phyloP scores from a whole-genome alignment of 1,140 invertebrate species.

The Zaprionus lachaisei region DNA sequence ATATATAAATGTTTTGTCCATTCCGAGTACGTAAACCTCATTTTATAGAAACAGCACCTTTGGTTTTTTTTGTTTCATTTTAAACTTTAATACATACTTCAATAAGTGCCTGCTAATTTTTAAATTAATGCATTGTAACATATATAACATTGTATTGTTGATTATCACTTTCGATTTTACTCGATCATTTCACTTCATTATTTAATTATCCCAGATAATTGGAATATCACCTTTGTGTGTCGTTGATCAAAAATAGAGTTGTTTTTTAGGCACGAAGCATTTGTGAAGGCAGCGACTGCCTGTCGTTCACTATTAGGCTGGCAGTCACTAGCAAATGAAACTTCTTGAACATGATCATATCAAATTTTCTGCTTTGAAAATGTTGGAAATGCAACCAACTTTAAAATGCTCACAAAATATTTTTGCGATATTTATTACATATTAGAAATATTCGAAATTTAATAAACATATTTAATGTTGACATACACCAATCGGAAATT shows the following conservation, averaged over 20 bases:
- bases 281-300: conserved; percentile 17
- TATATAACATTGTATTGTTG: not conserved
- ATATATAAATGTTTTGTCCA: not conserved
- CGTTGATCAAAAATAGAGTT: too few species aligned
- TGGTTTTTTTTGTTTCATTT: not conserved
- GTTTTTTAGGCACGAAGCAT: conserved; percentile 37
- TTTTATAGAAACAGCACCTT: too few species aligned
- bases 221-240: too few species aligned
- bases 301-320: conserved; percentile 25
- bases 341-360: conserved; percentile 62
- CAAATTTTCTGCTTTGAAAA: conserved; percentile 52
- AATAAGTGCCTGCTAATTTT: not conserved
- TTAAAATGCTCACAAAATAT: conserved; percentile 50
- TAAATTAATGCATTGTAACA: not conserved
- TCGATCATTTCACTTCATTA: not conserved
- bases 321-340: conserved; percentile 57
- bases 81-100: not conserved
- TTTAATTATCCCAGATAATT: not conserved
- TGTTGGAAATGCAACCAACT: conserved; percentile 56
- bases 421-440: not conserved
- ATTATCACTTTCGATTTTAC: not conserved
- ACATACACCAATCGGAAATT: not conserved
- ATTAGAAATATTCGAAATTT: not conserved
- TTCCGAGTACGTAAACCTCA: not conserved
- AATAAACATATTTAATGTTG: not conserved